These are phyloP conservation scores for Cynoglossus semilaevis DNA, from an alignment of 2,113 vertebrate genomes.

Conservation along the genomic window DNA sequence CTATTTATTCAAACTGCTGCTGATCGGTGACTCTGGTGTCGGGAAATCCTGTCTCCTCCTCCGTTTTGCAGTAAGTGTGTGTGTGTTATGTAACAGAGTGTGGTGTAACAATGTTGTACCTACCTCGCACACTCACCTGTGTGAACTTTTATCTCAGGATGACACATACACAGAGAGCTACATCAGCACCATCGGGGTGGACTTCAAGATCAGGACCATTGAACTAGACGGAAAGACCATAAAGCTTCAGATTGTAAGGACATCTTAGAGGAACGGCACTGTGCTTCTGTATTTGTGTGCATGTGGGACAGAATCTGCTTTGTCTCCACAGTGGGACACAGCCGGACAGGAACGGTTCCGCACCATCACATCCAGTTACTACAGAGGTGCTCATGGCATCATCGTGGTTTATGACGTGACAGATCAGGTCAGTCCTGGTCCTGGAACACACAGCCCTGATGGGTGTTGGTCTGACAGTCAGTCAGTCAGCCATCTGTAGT, in stretches of 20 bases:
- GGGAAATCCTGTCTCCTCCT: slow-evolving; percentile 98
- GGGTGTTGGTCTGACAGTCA: too few relatives aligned
- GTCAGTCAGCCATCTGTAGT: too few relatives aligned
- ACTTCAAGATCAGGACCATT: slow-evolving; percentile 99
- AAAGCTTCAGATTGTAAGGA: slow-evolving; percentile 97
- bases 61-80: slow-evolving; percentile 93
- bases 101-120: not conserved
- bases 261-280: too few relatives aligned
- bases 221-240: slow-evolving; percentile 98
- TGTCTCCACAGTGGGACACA: slow-evolving; percentile 88
- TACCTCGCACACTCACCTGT: slow-evolving; percentile 1
- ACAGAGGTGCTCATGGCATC: slow-evolving; percentile 97
- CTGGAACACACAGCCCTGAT: too few relatives aligned
- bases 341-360: slow-evolving; percentile 96
- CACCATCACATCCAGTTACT: slow-evolving; percentile 98
- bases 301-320: slow-evolving; percentile 7
- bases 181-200: slow-evolving; percentile 98
- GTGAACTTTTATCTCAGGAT: slow-evolving; percentile 75
- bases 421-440: slow-evolving; percentile 83
- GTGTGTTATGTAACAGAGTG: not conserved
- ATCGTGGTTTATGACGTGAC: slow-evolving; percentile 98
- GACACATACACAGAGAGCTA: slow-evolving; percentile 99
- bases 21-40: slow-evolving; percentile 97
- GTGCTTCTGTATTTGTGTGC: not conserved
- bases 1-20: slow-evolving; percentile 99